phyloP scores from a whole-genome alignment of 2,888 invertebrate genomes.

The Poecilobothrus nobilitatus region DNA sequence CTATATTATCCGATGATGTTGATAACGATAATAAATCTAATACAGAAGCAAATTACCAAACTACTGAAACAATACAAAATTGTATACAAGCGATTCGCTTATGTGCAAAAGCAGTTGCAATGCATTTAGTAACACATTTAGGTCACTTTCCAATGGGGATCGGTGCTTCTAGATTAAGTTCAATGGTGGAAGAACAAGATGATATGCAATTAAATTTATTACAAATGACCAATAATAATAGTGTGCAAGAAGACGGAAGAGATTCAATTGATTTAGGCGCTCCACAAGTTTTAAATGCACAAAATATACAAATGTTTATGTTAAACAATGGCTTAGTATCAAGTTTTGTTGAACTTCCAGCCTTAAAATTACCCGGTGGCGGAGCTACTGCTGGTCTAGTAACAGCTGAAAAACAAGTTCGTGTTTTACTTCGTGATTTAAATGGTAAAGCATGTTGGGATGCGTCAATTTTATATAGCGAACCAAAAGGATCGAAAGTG shows the following conservation, averaged over 20 bases:
- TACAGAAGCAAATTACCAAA: slow-evolving; percentile 38
- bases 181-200: slow-evolving; percentile 85
- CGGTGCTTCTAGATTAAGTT: slow-evolving; percentile 80
- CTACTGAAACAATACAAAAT: slow-evolving; percentile 43
- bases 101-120: slow-evolving; percentile 53
- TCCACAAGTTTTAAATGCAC: slow-evolving; percentile 71
- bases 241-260: slow-evolving; percentile 28
- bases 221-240: slow-evolving; percentile 9
- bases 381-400: slow-evolving; percentile 67
- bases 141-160: slow-evolving; percentile 92
- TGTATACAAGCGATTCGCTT: slow-evolving; percentile 51
- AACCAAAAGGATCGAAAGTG: slow-evolving; percentile 47
- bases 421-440: slow-evolving; percentile 79
- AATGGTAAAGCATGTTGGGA: slow-evolving; percentile 96
- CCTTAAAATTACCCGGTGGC: slow-evolving; percentile 69
- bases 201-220: slow-evolving; percentile 49
- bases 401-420: slow-evolving; percentile 73
- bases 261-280: slow-evolving; percentile 61
- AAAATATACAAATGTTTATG: slow-evolving; percentile 78
- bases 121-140: slow-evolving; percentile 83
- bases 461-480: slow-evolving; percentile 79
- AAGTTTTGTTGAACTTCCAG: slow-evolving; percentile 82
- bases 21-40: slow-evolving; percentile 34
- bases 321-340: slow-evolving; percentile 73
- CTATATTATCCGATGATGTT: slow-evolving; percentile 39